Conservation (phyloP, 1,140 invertebrate genomes). For the Ridgeia piscesae region DNA sequence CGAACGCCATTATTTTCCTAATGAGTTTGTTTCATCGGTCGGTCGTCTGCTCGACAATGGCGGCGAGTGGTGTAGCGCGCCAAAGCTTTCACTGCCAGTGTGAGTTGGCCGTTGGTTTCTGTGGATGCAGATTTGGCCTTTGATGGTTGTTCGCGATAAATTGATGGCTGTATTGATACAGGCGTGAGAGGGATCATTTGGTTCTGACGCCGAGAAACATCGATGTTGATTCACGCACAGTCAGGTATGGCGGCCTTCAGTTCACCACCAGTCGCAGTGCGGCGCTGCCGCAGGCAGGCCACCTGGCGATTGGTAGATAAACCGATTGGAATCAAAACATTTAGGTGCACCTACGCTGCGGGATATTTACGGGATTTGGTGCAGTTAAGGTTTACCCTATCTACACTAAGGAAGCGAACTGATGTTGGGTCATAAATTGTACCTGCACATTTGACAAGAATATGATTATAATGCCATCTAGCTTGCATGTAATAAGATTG, state of each 20-base stretch:
- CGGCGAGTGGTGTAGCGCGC: neutral
- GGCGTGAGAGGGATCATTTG: neutral
- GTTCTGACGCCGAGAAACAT: neutral
- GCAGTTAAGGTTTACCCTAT: neutral
- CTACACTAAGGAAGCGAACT: neutral
- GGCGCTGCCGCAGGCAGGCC: neutral
- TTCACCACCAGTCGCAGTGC: neutral
- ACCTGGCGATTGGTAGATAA: neutral
- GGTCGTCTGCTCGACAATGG: neutral
- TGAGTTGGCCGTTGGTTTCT: neutral
- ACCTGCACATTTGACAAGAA: too few species aligned
- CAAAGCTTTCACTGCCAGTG: neutral
- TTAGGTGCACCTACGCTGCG: neutral
- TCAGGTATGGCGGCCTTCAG: neutral
- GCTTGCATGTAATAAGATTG: too few species aligned
- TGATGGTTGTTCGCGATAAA: neutral
- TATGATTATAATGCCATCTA: too few species aligned
- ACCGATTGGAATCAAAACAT: constrained; percentile 5
- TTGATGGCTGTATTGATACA: neutral
- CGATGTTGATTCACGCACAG: neutral
- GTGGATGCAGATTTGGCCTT: neutral
- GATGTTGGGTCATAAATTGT: neutral
- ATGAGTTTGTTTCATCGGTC: neutral
- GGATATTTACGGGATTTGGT: neutral
- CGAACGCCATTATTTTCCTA: constrained; percentile 5